phyloP scores from a whole-genome alignment of 1,140 invertebrate genomes.

The Ganaspis sp. region DNA sequence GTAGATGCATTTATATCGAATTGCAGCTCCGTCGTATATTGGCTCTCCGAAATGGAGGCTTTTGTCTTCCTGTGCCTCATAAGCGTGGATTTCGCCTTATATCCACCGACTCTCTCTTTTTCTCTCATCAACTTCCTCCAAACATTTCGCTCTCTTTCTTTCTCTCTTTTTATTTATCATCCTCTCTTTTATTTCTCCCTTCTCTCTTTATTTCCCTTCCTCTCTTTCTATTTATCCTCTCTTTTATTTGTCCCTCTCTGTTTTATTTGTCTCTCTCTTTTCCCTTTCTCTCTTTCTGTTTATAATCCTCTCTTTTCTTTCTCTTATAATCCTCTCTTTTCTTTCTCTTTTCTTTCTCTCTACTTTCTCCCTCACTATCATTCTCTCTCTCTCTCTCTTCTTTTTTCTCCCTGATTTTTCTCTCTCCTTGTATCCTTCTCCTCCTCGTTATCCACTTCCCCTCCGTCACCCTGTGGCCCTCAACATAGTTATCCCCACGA shows the following conservation, averaged over 20 bases:
- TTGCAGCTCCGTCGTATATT: constrained; percentile 70
- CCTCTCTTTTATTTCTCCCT: not conserved
- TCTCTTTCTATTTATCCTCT: too few species aligned
- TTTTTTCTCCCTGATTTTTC: not conserved
- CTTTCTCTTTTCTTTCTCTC: constrained; percentile 18
- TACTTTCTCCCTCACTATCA: not conserved
- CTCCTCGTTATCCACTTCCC: too few species aligned
- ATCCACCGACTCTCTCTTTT: constrained; percentile 40
- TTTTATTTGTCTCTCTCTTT: too few species aligned
- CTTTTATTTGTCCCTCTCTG: not conserved
- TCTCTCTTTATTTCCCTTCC: too few species aligned
- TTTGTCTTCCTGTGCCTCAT: constrained; percentile 73
- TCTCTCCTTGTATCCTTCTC: not conserved
- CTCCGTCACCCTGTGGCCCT: too few species aligned
- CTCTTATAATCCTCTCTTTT: not conserved
- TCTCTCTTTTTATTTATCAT: not conserved
- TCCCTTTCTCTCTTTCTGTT: too few species aligned
- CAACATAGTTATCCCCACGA: not conserved
- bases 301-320: not conserved
- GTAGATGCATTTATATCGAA: constrained; percentile 74
- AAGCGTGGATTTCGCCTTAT: constrained; percentile 74
- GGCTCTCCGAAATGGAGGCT: constrained; percentile 71
- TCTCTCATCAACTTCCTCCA: not conserved
- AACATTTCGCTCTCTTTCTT: not conserved
- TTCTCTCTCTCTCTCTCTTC: not conserved